Evolutionary conservation across 2,888 invertebrate species (phyloP), one percentile per base, ranked within the genome.

Genomic region (Ophraella communa): DNA sequence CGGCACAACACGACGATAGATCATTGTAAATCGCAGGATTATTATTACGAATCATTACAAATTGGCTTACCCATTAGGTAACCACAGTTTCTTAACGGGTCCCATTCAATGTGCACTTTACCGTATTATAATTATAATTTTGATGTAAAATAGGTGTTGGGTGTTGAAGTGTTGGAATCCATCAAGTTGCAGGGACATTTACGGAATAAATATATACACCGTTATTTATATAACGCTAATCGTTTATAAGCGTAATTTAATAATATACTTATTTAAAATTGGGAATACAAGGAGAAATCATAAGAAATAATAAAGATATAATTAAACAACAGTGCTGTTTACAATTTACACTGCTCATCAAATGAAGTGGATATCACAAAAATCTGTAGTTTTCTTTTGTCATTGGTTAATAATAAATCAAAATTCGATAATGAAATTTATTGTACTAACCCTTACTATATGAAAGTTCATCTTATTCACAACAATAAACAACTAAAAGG

Each of bases 61-160:
- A 51, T 27, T 51, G 49, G 7, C 1, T 20, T 47, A 47, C 21
- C 2, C 8, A 47, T 51, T 51, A 27, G n/a, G 49, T 24, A 51
- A 51, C 17, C 23, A 27, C 49, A 51, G 49, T 51, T 51, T 51
- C 49, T 45, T 45, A 45, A 20, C 11, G 45, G 45, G 21, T 45
- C 20, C 10, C 49, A 51, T 51, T 51, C 17, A 27, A 7, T 17
- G 27, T 17, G 14, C 51, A 66, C 47, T 33, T 17, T 39, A 27
- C 35, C 27, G 23, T n/a, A 59, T 59, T 59, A 59, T 17, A 59
- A 59, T 59, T 51, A 59, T 59, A 51, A 59, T 51, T 59, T 51
- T 39, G 23, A 59, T 59, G 58, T 59, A 51, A 59, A 59, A 59
- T 39, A 59, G 51, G 39, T 59, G 58, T 39, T 59, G 58, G 47